These are phyloP conservation scores for Cyclophora albipunctata DNA, from an alignment of 2,888 invertebrate genomes.

Conservation along the genomic window DNA sequence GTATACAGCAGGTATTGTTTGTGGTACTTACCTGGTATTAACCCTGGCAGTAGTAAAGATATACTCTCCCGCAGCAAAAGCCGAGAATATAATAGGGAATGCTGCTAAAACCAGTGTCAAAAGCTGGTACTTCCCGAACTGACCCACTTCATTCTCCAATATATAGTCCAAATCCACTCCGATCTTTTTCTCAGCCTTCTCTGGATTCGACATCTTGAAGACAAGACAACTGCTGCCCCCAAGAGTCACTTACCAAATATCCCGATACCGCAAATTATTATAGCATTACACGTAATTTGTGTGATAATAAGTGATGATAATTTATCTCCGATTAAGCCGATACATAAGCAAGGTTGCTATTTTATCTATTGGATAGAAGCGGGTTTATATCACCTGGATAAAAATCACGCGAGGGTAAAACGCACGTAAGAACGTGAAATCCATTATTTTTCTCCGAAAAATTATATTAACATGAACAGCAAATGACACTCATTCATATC, in stretches of 20 bases:
- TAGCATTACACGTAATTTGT: too few relatives aligned
- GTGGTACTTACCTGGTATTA: slow-evolving; percentile 41
- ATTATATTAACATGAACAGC: too few relatives aligned
- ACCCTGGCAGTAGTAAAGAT: slow-evolving; percentile 64
- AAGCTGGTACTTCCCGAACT: slow-evolving; percentile 60
- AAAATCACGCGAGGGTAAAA: too few relatives aligned
- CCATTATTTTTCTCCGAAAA: too few relatives aligned
- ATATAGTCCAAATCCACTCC: slow-evolving; percentile 53
- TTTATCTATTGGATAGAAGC: too few relatives aligned
- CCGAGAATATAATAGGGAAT: slow-evolving; percentile 59
- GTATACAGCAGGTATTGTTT: too few relatives aligned
- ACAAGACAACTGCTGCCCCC: slow-evolving; percentile 4
- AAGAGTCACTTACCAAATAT: slow-evolving; percentile 5
- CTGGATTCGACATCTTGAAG: slow-evolving; percentile 27
- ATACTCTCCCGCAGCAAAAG: slow-evolving; percentile 61
- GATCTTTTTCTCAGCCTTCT: slow-evolving; percentile 27
- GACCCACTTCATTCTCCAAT: slow-evolving; percentile 54
- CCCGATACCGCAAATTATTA: not conserved
- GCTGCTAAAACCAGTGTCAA: slow-evolving; percentile 48
- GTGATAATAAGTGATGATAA: too few relatives aligned
- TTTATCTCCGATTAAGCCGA: too few relatives aligned
- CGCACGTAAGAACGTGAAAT: too few relatives aligned
- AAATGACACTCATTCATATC: too few relatives aligned
- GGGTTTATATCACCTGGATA: too few relatives aligned
- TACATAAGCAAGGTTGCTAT: too few relatives aligned